These are phyloP conservation scores for Tricholauxania praeusta DNA, from an alignment of 2,888 invertebrate genomes.

Conservation along the genomic window DNA sequence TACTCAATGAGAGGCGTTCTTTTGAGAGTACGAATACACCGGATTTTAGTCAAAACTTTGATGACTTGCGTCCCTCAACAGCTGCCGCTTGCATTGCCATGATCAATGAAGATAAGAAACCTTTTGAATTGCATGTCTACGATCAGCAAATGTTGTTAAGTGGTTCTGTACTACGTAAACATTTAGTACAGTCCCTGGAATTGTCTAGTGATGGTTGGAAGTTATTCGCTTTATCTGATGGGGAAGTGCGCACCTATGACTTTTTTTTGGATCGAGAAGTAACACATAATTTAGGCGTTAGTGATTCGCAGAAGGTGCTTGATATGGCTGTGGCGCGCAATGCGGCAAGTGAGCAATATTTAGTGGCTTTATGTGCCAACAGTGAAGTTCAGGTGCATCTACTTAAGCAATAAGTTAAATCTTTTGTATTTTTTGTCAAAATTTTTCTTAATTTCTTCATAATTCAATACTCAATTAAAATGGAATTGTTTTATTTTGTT, in stretches of 20 bases:
- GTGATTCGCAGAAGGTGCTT: slow-evolving; percentile 37
- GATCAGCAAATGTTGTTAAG: slow-evolving; percentile 63
- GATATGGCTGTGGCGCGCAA: slow-evolving; percentile 56
- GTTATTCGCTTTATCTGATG: slow-evolving; percentile 62
- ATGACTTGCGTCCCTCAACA: slow-evolving; percentile 53
- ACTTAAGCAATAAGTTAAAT: slow-evolving; percentile 42
- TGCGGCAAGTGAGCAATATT: slow-evolving; percentile 47
- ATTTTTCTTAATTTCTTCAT: neutral
- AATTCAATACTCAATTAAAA: neutral
- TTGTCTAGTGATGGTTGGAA: slow-evolving; percentile 62
- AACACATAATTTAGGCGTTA: neutral
- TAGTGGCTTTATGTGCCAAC: slow-evolving; percentile 50
- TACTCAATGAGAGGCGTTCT: slow-evolving; percentile 61
- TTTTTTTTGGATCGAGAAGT: slow-evolving; percentile 60
- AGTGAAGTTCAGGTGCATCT: slow-evolving; percentile 53
- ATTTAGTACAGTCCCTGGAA: slow-evolving; percentile 60
- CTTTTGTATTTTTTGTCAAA: neutral
- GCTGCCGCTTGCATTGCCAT: slow-evolving; percentile 54
- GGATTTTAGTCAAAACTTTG: slow-evolving; percentile 15
- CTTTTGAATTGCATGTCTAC: slow-evolving; percentile 58
- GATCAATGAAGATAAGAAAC: slow-evolving; percentile 55
- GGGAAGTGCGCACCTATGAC: slow-evolving; percentile 59
- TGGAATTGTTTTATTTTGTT: neutral
- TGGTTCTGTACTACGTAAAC: slow-evolving; percentile 60
- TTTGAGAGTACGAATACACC: slow-evolving; percentile 41